Evolutionary conservation across 2,888 invertebrate species (phyloP), one percentile per base, ranked within the genome.

Genomic region (Thysanoteuthis rhombus): DNA sequence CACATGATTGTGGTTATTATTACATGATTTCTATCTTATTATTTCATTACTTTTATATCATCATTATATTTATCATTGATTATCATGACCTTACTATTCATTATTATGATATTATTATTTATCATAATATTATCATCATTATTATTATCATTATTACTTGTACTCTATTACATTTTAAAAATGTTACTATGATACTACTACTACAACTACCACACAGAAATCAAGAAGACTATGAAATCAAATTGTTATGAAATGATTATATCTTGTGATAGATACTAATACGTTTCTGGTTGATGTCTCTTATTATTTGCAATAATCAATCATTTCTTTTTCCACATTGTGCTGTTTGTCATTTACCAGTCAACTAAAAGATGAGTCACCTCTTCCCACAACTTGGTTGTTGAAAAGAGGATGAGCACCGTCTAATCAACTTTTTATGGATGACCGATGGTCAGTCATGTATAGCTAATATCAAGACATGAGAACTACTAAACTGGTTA

Each of bases 351-450:
- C n/a, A 75, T 75, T 75, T 75, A 75, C 75, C 75, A 75, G n/a
- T 75, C 75, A 75, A 36, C 75, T n/a, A 75, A 75, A 10, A 75
- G 75, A 75, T 75, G 75, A 75, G 12, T 75, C 75, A 75, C n/a
- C 75, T 25, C n/a, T 25, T 2, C n/a, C 75, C n/a, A n/a, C n/a
- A 75, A 36, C n/a, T 25, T 75, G 12, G n/a, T 75, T 12, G 75
- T 75, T 75, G 75, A 75, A 75, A 75, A 75, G 75, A 52, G 52
- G 52, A 75, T 75, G 75, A 75, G n/a, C n/a, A 12, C 4, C n/a
- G n/a, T 75, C 75, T 75, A 75, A 75, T 75, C 75, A 75, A 75
- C n/a, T 75, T 75, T 75, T 75, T 75, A 75, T 75, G 75, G 75
- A 75, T 75, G 75, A 75, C 75, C 75, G 75, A 75, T 75, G 75